Evolutionary conservation across 2,113 vertebrate genomes (phyloP).

Genomic region (Smithornis capensis): DNA sequence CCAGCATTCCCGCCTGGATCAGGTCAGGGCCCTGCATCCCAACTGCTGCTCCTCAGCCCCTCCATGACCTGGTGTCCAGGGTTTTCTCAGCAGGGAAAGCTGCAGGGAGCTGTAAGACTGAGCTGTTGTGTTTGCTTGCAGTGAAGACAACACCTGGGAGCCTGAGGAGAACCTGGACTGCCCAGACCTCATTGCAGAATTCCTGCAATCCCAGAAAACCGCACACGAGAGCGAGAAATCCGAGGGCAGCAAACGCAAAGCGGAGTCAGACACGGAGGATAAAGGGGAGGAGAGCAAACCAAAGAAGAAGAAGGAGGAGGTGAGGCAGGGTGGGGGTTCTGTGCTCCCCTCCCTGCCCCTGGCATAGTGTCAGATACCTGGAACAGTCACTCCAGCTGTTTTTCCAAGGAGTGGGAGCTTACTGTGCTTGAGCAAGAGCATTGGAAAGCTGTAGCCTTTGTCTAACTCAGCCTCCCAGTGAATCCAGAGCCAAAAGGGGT

Average conservation of each 20-base stretch:
- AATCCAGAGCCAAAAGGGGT: neutral
- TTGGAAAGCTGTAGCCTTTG: neutral
- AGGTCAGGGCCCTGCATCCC: neutral
- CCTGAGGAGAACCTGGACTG: conserved; percentile 97
- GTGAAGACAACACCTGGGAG: conserved; percentile 98
- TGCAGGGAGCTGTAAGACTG: neutral
- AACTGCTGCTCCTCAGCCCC: neutral
- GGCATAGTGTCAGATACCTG: rapidly evolving
- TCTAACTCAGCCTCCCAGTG: no score
- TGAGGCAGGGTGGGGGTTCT: conserved; percentile 32
- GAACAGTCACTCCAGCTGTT: rapidly evolving
- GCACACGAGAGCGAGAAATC: conserved; percentile 85
- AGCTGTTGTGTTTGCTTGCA: conserved; percentile 61
- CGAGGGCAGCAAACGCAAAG: conserved; percentile 88
- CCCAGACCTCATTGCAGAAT: conserved; percentile 95
- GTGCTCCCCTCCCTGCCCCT: no score
- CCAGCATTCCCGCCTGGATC: neutral
- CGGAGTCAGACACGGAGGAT: conserved; percentile 80
- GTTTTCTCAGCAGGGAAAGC: neutral
- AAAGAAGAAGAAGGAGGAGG: conserved; percentile 97
- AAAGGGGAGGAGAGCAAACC: conserved; percentile 91
- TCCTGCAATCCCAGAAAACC: conserved; percentile 90
- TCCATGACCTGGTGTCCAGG: rapidly evolving
- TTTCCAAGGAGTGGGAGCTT: neutral
- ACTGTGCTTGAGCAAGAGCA: rapidly evolving